These are phyloP conservation scores for Metallyticus violacea DNA, from an alignment of 2,888 invertebrate genomes.

Conservation along the genomic window DNA sequence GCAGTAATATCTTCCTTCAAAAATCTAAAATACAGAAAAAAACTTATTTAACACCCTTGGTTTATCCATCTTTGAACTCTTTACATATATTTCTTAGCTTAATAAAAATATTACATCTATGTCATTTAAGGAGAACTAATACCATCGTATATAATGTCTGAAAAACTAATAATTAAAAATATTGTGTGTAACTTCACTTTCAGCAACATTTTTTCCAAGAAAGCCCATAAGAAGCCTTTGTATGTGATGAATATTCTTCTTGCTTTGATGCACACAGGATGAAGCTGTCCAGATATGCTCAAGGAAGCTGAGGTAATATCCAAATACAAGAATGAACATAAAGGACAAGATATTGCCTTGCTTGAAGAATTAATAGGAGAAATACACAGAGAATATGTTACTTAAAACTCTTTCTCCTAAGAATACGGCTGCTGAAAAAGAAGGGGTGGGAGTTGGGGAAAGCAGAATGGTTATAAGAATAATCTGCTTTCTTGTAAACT, in stretches of 20 bases:
- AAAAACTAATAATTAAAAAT: neutral
- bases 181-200: neutral
- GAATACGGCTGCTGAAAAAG: no score
- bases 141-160: no score
- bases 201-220: neutral
- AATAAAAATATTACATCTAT: neutral
- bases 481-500: neutral
- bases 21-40: no score
- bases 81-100: neutral
- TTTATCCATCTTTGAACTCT: neutral
- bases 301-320: neutral
- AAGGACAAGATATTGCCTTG: no score
- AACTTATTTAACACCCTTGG: neutral
- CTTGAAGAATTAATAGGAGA: neutral
- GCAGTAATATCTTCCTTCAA: no score
- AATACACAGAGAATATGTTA: neutral
- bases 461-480: neutral
- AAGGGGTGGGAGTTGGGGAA: no score
- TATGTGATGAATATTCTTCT: neutral
- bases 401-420: neutral
- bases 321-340: neutral
- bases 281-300: neutral
- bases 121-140: no score
- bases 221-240: neutral
- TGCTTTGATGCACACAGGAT: neutral